phyloP scores from a whole-genome alignment of 2,888 invertebrate genomes.

The Callinectes sapidus region DNA sequence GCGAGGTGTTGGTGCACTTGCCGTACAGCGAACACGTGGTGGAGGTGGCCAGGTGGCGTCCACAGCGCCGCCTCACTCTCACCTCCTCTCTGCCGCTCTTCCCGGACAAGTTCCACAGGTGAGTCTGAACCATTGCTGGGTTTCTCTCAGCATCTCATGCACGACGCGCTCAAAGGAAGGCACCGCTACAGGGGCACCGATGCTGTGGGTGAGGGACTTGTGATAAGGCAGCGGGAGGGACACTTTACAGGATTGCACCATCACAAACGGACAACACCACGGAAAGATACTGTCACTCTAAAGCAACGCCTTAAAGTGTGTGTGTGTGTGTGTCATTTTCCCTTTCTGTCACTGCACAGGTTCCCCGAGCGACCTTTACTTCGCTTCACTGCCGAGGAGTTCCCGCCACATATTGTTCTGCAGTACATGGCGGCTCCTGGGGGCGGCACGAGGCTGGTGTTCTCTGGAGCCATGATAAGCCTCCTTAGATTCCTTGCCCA shows the following conservation, averaged over 20 bases:
- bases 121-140: background rate
- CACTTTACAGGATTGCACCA: too few species aligned
- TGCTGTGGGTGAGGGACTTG: too few species aligned
- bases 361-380: constrained; percentile 4
- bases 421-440: background rate
- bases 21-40: background rate
- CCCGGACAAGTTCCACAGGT: constrained; percentile 2
- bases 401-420: constrained; percentile 20
- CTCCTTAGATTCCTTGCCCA: background rate
- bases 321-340: background rate
- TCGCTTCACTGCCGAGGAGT: constrained; percentile 32
- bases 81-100: background rate
- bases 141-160: background rate
- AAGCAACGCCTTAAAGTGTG: too few species aligned
- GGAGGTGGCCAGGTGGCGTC: background rate
- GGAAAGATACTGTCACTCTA: too few species aligned
- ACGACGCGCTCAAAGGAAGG: background rate
- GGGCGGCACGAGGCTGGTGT: background rate
- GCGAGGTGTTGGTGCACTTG: background rate
- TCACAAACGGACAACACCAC: too few species aligned
- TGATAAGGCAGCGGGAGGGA: too few species aligned
- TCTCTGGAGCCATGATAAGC: constrained; percentile 38
- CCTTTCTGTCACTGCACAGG: background rate
- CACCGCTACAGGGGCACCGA: background rate
- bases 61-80: background rate